Evolutionary conservation across 2,113 vertebrate species (phyloP), one percentile per base, ranked within the genome.

Genomic region (Poeciliopsis prolifica): DNA sequence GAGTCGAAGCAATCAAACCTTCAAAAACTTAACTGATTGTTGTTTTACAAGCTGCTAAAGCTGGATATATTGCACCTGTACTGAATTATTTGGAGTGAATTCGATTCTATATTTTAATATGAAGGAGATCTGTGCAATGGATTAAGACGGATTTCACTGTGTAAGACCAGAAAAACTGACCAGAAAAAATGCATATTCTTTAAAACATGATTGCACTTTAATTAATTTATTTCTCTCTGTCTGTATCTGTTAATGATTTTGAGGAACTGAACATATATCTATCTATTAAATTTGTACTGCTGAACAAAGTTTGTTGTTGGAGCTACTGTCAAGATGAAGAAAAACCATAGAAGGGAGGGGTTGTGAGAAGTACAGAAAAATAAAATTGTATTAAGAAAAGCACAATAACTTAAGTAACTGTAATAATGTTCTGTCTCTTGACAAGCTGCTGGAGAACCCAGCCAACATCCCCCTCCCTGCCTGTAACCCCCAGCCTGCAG

Each of bases 371-470:
- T 66, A 44, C 4, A 54, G 29, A 58, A 37, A 63, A 17, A 69
- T 68, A 74, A 48, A 70, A 70, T 30, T 4, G 54, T 68, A 74
- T 58, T 65, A 76, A 62, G 70, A 82, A 78, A 79, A 78, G 65
- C 70, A 66, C 86, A 92, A 91, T 93, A 94, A 93, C 86, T 91
- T 90, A 93, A 94, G 93, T 93, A 92, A 80, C 79, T 92, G 85
- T 91, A 94, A 95, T 93, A 92, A 92, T 88, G 86, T 89, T 89
- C 88, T 77, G 79, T 79, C 79, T 84, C 72, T 76, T 85, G 89
- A 91, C 90, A 85, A 78, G 81, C 80, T 51, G 64, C 86, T 91
- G 89, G 90, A 82, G 78, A 78, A 72, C 61, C 33, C 73, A 68
- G 64, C 79, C 51, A 29, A 26, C 61, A 66, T 68, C 70, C 42